Conservation (phyloP, 1,140 invertebrate species). For the Globodera ellingtonae region DNA sequence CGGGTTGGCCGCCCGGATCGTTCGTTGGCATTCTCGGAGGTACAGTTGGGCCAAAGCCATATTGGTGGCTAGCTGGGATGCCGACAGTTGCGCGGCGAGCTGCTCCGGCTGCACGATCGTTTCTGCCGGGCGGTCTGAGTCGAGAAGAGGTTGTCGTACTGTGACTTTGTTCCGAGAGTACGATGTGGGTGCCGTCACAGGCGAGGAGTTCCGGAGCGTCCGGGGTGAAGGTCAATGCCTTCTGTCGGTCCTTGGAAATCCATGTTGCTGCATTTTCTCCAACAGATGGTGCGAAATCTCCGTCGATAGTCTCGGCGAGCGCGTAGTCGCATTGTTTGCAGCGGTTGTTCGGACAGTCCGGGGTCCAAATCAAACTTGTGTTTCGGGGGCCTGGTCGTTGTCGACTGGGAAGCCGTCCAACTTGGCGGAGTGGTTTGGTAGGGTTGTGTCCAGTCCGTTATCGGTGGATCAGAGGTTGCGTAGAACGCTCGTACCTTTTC, state of each 20-base stretch:
- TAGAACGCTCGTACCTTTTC: no score
- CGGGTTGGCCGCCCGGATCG: neutral
- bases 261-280: neutral
- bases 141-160: neutral
- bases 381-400: no score
- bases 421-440: no score
- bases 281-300: neutral
- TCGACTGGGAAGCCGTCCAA: no score
- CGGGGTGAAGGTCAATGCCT: neutral
- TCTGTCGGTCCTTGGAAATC: neutral
- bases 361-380: constrained; percentile 1
- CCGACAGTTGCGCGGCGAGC: neutral
- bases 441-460: no score
- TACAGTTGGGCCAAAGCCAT: neutral
- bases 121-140: neutral
- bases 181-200: neutral
- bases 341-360: neutral
- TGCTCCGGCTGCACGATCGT: neutral
- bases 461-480: no score
- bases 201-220: neutral
- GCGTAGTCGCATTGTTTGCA: constrained; percentile 2
- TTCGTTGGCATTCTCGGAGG: neutral
- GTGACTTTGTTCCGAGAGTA: neutral
- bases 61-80: neutral
- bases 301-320: neutral